These are phyloP conservation scores for Platerodrilus igneus DNA, from an alignment of 2,888 invertebrate species.

Conservation along the genomic window DNA sequence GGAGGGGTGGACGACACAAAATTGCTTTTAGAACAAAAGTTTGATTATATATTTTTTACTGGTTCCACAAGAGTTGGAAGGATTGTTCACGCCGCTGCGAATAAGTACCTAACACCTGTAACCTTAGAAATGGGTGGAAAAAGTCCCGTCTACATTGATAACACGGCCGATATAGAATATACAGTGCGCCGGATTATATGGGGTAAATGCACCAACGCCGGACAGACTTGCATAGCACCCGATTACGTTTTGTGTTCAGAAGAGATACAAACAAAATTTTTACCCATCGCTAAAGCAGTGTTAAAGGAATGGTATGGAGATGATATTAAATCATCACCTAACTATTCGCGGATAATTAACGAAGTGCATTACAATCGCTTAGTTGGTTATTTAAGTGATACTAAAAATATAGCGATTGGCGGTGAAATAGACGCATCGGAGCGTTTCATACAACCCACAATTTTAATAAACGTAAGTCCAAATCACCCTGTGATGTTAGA, in stretches of 20 bases:
- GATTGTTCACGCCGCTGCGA: constrained; percentile 84
- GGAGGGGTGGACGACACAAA: constrained; percentile 85
- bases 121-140: constrained; percentile 83
- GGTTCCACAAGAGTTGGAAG: constrained; percentile 82
- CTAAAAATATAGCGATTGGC: constrained; percentile 72
- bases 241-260: constrained; percentile 87
- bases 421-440: constrained; percentile 72
- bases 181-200: constrained; percentile 81
- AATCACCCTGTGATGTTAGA: constrained; percentile 80
- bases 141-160: constrained; percentile 90
- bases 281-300: constrained; percentile 52
- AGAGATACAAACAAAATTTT: constrained; percentile 63
- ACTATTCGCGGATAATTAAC: constrained; percentile 77
- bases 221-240: constrained; percentile 96
- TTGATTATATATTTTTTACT: constrained; percentile 96
- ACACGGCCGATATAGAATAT: constrained; percentile 69
- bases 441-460: constrained; percentile 80
- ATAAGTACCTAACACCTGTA: constrained; percentile 86
- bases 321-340: constrained; percentile 72
- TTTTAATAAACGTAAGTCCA: constrained; percentile 68
- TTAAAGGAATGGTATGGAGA: constrained; percentile 81
- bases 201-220: constrained; percentile 91
- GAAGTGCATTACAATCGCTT: constrained; percentile 75
- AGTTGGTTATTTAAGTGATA: constrained; percentile 62
- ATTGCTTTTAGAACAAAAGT: constrained; percentile 78